Base-by-base conservation (phyloP, 1,140 invertebrate species). In the Andrena cerasifolii region DNA sequence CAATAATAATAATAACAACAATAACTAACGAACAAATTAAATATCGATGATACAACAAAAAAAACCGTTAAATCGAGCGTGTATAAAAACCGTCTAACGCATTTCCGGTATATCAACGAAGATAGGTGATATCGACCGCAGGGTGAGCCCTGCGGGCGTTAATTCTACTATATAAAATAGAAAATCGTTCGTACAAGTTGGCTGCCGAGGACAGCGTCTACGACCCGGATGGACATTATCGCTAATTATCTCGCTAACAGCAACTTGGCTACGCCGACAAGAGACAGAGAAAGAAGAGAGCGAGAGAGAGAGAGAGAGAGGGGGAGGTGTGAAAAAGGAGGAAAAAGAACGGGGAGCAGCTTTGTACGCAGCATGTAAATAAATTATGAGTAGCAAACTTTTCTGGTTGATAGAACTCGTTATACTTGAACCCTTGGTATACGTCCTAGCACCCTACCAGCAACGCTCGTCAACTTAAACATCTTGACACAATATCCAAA, bases 21-120 rank as follows among this genome's bases (percentile, higher is more conserved):
- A 58, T 70, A 76, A 68, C 58, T 65, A 73, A 77, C 73, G 21
- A 78, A 85, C 59, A 84, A 85, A 85, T 84, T 79, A 85, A 82
- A 82, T 74, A 82, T 80, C 66, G 16, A 10, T 72, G 26, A 31
- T 51, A 58, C 36, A 81, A 81, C 31, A 81, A 79, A 70, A 78
- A 63, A 40, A 75, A n/a, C n/a, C 36, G 36, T 80, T 70, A 59
- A 70, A 77, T 70, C 63, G 74, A 47, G 45, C 33, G 26, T 58
- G 45, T 79, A 51, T 61, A 62, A 51, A 31, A 65, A 73, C 56
- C 68, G 33, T 67, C 18, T 63, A 72, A 79, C 67, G 58, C 31
- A 66, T 47, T 47, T 74, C 36, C 14, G 16, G 16, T 49, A 40
- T 47, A 31, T 68, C 21, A 56, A 71, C 58, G 33, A 74, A 45